Base-by-base conservation (phyloP, 2,113 vertebrate genomes). In the Myocastor coypus region DNA sequence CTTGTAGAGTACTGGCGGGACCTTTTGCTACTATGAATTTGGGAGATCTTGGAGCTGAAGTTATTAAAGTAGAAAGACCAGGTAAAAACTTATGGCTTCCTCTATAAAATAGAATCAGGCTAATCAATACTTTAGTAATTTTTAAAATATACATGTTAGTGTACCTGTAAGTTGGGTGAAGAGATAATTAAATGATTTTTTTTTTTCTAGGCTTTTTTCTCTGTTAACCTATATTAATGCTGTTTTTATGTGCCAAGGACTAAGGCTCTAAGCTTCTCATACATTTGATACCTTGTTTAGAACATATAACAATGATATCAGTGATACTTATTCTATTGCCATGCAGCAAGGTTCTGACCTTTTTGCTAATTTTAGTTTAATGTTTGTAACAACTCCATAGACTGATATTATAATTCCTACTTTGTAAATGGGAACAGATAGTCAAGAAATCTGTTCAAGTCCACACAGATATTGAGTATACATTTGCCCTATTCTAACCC, bases 11-110 rank as follows among this genome's bases (percentile, higher is more conserved):
- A 17, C 98, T 99, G 98, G 99, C 99, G 3, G 99, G 99, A 75
- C 99, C 99, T 28, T 99, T 99, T 97, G 99, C 99, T 92, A 99
- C 99, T 66, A 99, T 99, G 99, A 99, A 99, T 98, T 98, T 99
- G 80, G 99, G 99, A 98, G 99, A 99, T 95, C 98, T 99, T 89
- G 99, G 99, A 92, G 99, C 99, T 63, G 99, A 99, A 97, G 98
- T 99, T 61, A 99, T 99, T 97, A 99, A 99, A 98, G 99, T 99
- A 89, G 99, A 99, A 98, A 98, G 98, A 97, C 99, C 99, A 98
- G 99, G 99, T 99, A 97, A 98, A 97, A 28, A 46, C 26, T 24
- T 75, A 64, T 92, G 92, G 26, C 37, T 30, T 66, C 52, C 10
- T 97, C 96, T 89, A 28, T 78, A 94, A 61, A 50, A 73, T 50